Evolutionary conservation across 1,140 invertebrate genomes (phyloP).

Genomic region (Agrypnia vestita): DNA sequence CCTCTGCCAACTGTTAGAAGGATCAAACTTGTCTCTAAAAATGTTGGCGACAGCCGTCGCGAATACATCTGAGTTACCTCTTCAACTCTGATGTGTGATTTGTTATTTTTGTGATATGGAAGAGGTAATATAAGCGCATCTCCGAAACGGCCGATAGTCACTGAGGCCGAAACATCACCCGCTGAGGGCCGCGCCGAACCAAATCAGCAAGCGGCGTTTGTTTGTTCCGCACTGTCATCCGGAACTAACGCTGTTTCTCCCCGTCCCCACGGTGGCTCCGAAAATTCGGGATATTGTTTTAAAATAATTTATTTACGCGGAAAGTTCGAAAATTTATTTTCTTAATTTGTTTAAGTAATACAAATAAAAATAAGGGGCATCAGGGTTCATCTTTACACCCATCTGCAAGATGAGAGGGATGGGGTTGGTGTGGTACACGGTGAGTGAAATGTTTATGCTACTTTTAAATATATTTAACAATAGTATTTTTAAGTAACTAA

Average conservation of each 20-base stretch:
- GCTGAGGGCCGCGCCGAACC: constrained; percentile 44
- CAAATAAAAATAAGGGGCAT: constrained; percentile 13
- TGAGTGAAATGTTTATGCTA: constrained; percentile 18
- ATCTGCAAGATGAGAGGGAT: constrained; percentile 30
- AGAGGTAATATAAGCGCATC: constrained; percentile 60
- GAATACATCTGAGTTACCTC: constrained; percentile 48
- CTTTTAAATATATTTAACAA: no score
- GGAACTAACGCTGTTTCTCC: background rate
- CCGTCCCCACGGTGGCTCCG: background rate
- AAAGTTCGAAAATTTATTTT: constrained; percentile 11
- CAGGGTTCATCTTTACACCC: background rate
- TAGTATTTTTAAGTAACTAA: no score
- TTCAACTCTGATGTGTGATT: constrained; percentile 52
- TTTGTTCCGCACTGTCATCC: background rate
- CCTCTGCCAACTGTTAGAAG: background rate
- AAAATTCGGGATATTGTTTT: constrained; percentile 9
- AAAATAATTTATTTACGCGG: background rate
- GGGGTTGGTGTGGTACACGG: constrained; percentile 40
- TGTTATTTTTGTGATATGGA: constrained; percentile 47
- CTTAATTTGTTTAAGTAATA: background rate
- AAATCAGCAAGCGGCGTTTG: background rate
- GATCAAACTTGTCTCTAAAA: background rate
- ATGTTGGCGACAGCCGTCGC: constrained; percentile 39
- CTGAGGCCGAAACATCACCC: constrained; percentile 56
- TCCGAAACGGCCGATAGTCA: constrained; percentile 54